Evolutionary conservation across 2,113 vertebrate species (phyloP).

Genomic region (Callipepla californica): DNA sequence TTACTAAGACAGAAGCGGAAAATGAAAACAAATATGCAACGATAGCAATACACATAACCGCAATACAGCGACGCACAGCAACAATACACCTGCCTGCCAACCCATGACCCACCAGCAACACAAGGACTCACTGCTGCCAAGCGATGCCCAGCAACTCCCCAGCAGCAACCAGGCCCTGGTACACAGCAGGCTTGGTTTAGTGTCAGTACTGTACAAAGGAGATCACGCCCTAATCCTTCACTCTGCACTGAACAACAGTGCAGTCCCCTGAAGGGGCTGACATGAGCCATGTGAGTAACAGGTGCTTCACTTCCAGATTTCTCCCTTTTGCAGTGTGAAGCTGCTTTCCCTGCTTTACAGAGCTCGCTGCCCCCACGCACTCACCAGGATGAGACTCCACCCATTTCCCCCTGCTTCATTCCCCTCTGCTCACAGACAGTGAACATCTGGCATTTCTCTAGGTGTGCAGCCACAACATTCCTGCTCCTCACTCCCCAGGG

Average conservation of each 20-base stretch:
- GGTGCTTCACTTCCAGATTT: background rate
- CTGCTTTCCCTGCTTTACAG: background rate
- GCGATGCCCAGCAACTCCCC: too few relatives aligned
- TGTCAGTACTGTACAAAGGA: background rate
- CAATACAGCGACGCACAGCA: too few relatives aligned
- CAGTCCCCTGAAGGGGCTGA: background rate
- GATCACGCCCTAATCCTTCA: background rate
- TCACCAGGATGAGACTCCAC: background rate
- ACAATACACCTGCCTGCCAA: too few relatives aligned
- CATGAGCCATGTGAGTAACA: background rate
- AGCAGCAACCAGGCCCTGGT: too few relatives aligned
- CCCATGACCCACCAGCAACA: too few relatives aligned
- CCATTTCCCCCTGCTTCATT: background rate
- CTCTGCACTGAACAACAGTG: background rate
- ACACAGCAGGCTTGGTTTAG: background rate
- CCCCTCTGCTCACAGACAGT: constrained; percentile 19
- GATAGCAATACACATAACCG: too few relatives aligned
- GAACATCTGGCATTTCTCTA: constrained; percentile 59
- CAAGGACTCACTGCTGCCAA: too few relatives aligned
- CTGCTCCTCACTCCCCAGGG: background rate
- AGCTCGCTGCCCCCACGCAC: background rate
- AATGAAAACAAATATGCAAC: too few relatives aligned
- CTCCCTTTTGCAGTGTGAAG: background rate
- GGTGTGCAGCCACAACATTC: constrained; percentile 21
- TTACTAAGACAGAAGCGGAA: too few relatives aligned